Evolutionary conservation across 1,140 invertebrate species (phyloP).

Genomic region (Panagrolaimus sp.): DNA sequence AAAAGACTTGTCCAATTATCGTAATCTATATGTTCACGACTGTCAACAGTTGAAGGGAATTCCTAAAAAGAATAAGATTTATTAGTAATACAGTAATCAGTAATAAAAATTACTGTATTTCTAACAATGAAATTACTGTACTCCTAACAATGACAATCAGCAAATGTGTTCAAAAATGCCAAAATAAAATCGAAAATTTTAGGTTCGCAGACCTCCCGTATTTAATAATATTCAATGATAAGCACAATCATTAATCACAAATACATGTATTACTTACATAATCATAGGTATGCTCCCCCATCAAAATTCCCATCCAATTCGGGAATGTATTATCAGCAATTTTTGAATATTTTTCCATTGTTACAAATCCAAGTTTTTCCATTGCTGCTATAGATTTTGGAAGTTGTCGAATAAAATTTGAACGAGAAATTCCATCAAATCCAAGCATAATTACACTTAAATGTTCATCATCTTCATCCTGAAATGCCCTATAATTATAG

Average conservation of each 20-base stretch:
- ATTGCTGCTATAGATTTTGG: conserved; percentile 14
- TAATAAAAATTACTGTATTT: conserved; percentile 9
- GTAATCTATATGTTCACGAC: conserved; percentile 63
- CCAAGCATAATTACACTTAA: conserved; percentile 30
- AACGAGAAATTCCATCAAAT: conserved; percentile 26
- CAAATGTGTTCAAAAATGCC: too few species aligned
- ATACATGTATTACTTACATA: conserved; percentile 18
- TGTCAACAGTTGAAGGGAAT: conserved; percentile 59
- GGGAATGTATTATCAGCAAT: conserved; percentile 29
- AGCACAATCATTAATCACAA: too few species aligned
- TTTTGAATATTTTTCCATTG: conserved; percentile 27
- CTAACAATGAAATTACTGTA: conserved; percentile 68
- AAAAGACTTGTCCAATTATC: conserved; percentile 63
- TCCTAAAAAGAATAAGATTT: conserved; percentile 56
- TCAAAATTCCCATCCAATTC: conserved; percentile 26
- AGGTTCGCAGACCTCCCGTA: conserved; percentile 63
- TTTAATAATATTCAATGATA: conserved; percentile 26
- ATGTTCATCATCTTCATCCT: conserved; percentile 9
- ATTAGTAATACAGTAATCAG: not conserved
- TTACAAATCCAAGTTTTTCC: conserved; percentile 16
- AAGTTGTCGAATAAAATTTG: conserved; percentile 28
- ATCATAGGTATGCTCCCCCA: conserved; percentile 12
- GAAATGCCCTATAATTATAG: not conserved
- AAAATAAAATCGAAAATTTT: conserved; percentile 74
- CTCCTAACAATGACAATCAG: too few species aligned